Percentiles rank a stretch among this genome's conserved stretches.
phyloP scores from a whole-genome alignment of 2,113 vertebrate species.

The Penelope pileata region DNA sequence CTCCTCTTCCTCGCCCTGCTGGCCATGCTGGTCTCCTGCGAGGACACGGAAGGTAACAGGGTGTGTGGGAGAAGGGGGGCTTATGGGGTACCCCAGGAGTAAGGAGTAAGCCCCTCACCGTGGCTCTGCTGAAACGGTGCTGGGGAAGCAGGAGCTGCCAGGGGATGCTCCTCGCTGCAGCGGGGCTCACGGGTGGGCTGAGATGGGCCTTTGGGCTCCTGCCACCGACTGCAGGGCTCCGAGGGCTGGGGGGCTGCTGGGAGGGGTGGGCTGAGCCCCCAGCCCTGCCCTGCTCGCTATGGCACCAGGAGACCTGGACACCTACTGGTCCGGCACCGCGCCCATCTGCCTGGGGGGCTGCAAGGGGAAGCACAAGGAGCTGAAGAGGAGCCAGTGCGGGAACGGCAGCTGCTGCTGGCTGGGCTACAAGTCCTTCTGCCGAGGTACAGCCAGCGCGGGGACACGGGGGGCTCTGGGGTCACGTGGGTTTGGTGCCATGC shows the following conservation, averaged over 20 bases:
- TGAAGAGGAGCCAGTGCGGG: constrained; percentile 83
- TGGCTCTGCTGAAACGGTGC: rapidly evolving
- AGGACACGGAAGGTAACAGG: constrained; percentile 53
- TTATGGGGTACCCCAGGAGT: not conserved
- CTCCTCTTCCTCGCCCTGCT: not conserved
- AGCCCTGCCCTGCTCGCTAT: not conserved
- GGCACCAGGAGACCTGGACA: constrained; percentile 47
- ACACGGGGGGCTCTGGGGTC: not conserved
- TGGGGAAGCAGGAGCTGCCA: rapidly evolving
- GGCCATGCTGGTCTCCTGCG: not conserved
- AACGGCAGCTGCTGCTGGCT: constrained; percentile 86
- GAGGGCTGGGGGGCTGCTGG: not conserved
- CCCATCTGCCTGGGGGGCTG: constrained; percentile 84
- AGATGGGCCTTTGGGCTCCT: not conserved
- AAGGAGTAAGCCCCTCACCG: not conserved
- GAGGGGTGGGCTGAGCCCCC: not conserved
- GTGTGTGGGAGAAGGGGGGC: not conserved
- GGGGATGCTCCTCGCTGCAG: rapidly evolving
- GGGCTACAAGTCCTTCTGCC: constrained; percentile 84
- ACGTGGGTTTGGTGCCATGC: not conserved
- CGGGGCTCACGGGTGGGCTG: not conserved
- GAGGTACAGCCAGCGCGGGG: constrained; percentile 66
- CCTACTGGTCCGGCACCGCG: constrained; percentile 83
- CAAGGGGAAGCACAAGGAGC: constrained; percentile 77
- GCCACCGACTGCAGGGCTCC: not conserved